Evolutionary conservation across 2,797 vertebrate genomes (phyloP), one percentile per base, ranked within the genome.

Genomic region (Tokudaia tokunoshimensis): DNA sequence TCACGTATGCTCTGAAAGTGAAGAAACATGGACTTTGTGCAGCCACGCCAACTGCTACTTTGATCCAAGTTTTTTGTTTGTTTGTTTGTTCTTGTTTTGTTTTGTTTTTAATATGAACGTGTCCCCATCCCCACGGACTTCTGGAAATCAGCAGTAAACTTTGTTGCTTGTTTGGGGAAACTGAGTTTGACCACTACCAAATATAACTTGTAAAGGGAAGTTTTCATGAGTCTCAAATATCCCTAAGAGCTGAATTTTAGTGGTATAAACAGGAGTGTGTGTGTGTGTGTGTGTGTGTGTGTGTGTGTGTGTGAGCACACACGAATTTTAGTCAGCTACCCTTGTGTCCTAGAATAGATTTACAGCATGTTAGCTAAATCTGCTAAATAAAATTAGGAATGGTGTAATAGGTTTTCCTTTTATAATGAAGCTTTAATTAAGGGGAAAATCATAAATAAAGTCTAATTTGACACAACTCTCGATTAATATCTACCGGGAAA

Each of bases 301-400:
- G 10, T 65, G 63, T 14, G 29, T 31, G 26, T 13, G 63, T 13
- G 4, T 14, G 63, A 6, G 11, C 4, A 14, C 6, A 34, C 2
- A 7, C 0, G 1, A 12, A 92, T 74, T 82, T 91, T 94, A 75
- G 41, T 84, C 92, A 85, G 37, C 4, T 67, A 70, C 20, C 14
- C 78, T 26, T n/a, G 59, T 59, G 65, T 59, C 37, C 82, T 17
- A 44, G 47, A 88, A 37, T 84, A 87, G 50, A 65, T 83, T 92
- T 87, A 63, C 11, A 82, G 90, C 50, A 57, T 78, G 75, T 37
- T 50, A 6, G 26, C 67, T 79, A 83, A 94, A n/a, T 82, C 81
- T 95, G 11, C 8, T 55, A 93, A 95, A 83, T 96, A 90, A 79
- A 57, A 65, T 47, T 92, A 86, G 86, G 34, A 75, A 96, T 67